Evolutionary conservation across 2,797 vertebrate genomes (phyloP).

Genomic region (Moxostoma hubbsi): DNA sequence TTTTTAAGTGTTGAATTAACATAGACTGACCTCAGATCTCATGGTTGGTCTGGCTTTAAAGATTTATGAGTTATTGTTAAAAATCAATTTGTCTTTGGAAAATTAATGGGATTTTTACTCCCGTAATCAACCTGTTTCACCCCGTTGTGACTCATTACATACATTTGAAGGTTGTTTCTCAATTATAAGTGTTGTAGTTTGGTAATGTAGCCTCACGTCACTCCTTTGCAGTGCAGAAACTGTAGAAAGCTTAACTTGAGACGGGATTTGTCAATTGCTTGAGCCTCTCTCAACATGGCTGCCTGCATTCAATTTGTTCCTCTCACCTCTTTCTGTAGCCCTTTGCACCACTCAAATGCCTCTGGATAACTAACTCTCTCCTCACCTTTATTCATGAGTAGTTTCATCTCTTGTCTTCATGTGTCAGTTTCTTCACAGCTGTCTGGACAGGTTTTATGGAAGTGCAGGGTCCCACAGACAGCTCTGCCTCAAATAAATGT

Average conservation of each 20-base stretch:
- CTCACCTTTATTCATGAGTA: conserved; percentile 57
- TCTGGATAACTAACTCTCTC: conserved; percentile 52
- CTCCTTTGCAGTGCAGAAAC: neutral
- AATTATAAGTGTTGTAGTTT: neutral
- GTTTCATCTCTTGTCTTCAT: conserved; percentile 54
- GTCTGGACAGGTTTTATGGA: conserved; percentile 54
- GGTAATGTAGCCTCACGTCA: neutral
- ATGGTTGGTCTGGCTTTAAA: too few relatives aligned
- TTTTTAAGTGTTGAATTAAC: too few relatives aligned
- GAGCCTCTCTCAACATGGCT: conserved; percentile 34
- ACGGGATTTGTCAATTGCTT: conserved; percentile 23
- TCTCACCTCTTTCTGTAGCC: conserved; percentile 49
- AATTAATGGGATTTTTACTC: too few relatives aligned
- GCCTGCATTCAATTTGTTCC: conserved; percentile 44
- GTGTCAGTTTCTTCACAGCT: conserved; percentile 61
- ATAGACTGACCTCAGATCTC: too few relatives aligned
- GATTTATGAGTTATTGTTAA: too few relatives aligned
- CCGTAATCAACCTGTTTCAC: too few relatives aligned
- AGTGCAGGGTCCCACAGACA: conserved; percentile 37
- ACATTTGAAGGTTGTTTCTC: neutral
- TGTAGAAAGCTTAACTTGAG: conserved; percentile 28
- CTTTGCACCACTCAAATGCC: conserved; percentile 46
- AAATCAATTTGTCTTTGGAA: too few relatives aligned
- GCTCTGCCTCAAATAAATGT: conserved; percentile 40
- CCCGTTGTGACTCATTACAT: too few relatives aligned